Evolutionary conservation across 2,888 invertebrate species (phyloP), one percentile per base, ranked within the genome.

Genomic region (Apoda limacodes): DNA sequence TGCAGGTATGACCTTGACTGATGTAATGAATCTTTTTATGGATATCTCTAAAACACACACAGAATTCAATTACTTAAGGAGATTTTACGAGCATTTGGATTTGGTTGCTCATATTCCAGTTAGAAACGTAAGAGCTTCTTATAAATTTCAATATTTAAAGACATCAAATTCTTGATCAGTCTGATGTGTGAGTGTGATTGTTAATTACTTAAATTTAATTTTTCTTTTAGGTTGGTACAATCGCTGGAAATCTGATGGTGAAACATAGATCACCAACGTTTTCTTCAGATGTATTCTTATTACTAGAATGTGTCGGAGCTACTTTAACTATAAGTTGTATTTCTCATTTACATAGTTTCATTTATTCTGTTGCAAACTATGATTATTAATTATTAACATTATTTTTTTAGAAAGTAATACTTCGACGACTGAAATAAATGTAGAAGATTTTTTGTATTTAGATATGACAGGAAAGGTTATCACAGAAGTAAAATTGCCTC

Each of bases 61-160:
- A 0, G 76, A 83, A 13, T 90, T 87, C 50, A 59, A 63, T 2
- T 88, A 90, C 52, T 58, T 88, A 31, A 58, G 60, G 1, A 70
- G 74, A 22, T 66, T 90, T 37, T 81, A 81, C 13, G 63, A 83
- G 11, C 90, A 91, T 53, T 60, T 90, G 38, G 85, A 87, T 45
- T 56, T 88, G 30, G 84, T 91, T 2, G 91, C 90, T 0, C 87
- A 86, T 56, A 80, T 87, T 3, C 85, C 89, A 10, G 86, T 91
- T 1, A 76, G 90, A 58, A 91, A 90, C 68, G 89, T 89, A 60
- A 80, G 85, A 69, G n/a, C 4, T 12, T 13, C 13, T 22, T n/a
- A n/a, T n/a, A n/a, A n/a, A n/a, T n/a, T n/a, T n/a, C n/a, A n/a
- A n/a, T n/a, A n/a, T n/a, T n/a, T n/a, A n/a, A n/a, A n/a, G n/a